These are phyloP conservation scores for Bugula neritina DNA, from an alignment of 2,888 invertebrate species.

Conservation along the genomic window DNA sequence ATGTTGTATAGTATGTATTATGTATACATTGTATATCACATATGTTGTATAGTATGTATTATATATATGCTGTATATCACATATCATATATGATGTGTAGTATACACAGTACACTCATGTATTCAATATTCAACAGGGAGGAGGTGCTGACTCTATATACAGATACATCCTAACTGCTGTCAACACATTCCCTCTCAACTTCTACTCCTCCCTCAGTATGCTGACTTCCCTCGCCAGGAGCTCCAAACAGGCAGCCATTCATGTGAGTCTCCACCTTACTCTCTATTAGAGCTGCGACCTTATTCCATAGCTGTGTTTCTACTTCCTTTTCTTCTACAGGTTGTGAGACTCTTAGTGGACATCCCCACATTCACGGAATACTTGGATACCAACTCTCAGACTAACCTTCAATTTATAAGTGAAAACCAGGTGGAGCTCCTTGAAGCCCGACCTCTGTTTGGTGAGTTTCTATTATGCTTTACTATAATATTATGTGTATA, in stretches of 20 bases:
- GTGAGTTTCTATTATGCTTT: neutral
- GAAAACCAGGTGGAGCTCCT: neutral
- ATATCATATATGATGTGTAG: too few species aligned
- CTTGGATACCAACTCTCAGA: conserved; percentile 1
- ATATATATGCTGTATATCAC: too few species aligned
- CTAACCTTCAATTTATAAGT: conserved; percentile 9
- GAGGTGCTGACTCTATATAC: neutral
- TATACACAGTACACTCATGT: too few species aligned
- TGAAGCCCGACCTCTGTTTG: neutral
- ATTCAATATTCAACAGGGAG: too few species aligned
- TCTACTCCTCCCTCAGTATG: conserved; percentile 41
- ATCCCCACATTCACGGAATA: conserved; percentile 18
- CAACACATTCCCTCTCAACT: conserved; percentile 45
- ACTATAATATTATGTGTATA: neutral
- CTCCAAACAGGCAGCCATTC: neutral
- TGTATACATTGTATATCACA: too few species aligned
- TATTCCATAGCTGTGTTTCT: neutral
- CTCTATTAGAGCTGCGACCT: too few species aligned
- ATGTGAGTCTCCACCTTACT: neutral
- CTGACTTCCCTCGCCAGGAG: conserved; percentile 39
- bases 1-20: too few species aligned
- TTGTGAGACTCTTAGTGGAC: neutral
- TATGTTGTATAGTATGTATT: too few species aligned
- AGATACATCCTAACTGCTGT: conserved; percentile 34
- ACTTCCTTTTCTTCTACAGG: neutral